Evolutionary conservation across 2,113 vertebrate species (phyloP).

Genomic region (Pseudois nayaur): DNA sequence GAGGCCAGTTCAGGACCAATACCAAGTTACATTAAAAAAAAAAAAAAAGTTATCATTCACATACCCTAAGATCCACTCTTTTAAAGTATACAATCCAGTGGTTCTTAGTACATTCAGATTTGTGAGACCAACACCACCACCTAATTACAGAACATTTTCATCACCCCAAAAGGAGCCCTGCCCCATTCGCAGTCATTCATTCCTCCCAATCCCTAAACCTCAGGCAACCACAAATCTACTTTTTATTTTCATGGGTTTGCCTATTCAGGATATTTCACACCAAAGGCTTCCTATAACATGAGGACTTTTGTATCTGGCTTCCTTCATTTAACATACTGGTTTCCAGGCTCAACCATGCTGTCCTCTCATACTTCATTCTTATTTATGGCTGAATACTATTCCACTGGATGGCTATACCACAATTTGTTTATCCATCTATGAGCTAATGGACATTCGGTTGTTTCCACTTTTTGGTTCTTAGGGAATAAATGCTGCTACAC

Average conservation of each 20-base stretch:
- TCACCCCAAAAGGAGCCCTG: not conserved
- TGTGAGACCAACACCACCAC: not conserved
- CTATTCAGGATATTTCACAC: not conserved
- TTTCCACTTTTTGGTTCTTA: slow-evolving; percentile 3
- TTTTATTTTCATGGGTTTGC: not conserved
- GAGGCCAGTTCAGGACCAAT: not conserved
- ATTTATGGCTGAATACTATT: not conserved
- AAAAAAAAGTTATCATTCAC: not conserved
- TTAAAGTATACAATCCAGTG: not conserved
- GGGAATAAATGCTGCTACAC: not conserved
- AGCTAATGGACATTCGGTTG: not conserved
- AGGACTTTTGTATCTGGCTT: not conserved
- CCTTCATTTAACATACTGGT: not conserved
- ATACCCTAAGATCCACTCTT: not conserved
- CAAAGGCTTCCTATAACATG: not conserved
- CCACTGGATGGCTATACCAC: not conserved
- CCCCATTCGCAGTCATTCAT: not conserved
- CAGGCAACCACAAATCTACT: not conserved
- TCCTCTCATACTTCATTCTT: not conserved
- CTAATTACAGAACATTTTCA: not conserved
- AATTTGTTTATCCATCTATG: not conserved
- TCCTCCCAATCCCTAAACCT: not conserved
- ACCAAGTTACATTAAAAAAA: not conserved
- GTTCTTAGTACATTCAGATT: not conserved
- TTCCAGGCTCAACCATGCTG: not conserved